Percentiles rank a stretch among this genome's conserved stretches.
Evolutionary conservation across 2,797 vertebrate species (phyloP).

Genomic region (Spinus olivaceus): DNA sequence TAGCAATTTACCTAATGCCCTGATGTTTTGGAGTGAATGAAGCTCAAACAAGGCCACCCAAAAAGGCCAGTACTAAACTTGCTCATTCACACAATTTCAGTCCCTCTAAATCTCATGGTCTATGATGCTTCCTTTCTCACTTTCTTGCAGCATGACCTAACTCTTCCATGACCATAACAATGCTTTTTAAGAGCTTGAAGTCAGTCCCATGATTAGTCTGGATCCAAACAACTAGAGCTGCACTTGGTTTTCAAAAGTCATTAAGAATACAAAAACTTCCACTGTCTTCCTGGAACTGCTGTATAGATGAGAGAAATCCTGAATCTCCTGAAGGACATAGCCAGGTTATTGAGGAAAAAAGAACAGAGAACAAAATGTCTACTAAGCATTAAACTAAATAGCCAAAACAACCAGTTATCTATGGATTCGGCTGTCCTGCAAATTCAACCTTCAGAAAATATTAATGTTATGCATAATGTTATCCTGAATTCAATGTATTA

Average conservation of each 20-base stretch:
- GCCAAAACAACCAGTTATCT: background rate
- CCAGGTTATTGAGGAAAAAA: background rate
- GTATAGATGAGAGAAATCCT: background rate
- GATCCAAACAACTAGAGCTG: background rate
- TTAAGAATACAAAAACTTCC: background rate
- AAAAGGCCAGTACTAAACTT: background rate
- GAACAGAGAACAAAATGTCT: background rate
- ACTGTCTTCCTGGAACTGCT: background rate
- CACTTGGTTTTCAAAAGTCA: background rate
- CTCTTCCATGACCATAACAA: background rate
- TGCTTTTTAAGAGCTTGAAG: background rate
- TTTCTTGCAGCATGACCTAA: background rate
- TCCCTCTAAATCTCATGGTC: background rate
- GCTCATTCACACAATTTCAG: background rate
- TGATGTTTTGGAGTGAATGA: background rate
- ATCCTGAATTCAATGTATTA: background rate
- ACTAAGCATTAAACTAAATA: background rate
- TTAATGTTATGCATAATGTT: background rate
- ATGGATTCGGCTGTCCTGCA: background rate
- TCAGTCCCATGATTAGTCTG: background rate
- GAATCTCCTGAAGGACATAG: background rate
- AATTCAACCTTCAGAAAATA: background rate
- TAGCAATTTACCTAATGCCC: background rate
- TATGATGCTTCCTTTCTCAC: background rate
- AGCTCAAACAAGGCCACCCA: background rate